A percentile compares a stretch with the other conserved stretches of the same genome.
Evolutionary conservation across 35 echinoderm and acorn worm species (phyloP).

Genomic region (Lytechinus pictus): DNA sequence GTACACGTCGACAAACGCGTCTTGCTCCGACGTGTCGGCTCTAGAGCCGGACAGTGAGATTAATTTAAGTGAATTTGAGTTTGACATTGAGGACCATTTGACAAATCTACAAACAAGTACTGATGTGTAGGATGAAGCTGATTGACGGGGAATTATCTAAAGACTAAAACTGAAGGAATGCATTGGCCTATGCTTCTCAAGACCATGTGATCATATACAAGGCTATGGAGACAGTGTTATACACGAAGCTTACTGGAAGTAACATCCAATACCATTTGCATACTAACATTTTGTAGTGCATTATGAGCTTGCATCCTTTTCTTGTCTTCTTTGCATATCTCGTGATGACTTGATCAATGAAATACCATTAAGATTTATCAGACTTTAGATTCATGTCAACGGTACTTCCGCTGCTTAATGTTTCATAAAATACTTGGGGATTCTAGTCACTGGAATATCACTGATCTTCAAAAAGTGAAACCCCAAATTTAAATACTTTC

Average conservation of each 20-base stretch:
- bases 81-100: slow-evolving; percentile 66
- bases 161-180: not conserved
- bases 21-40: slow-evolving; percentile 92
- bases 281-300: not conserved
- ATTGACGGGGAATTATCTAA: not conserved
- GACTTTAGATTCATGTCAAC: not conserved
- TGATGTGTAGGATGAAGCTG: not conserved
- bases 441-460: not conserved
- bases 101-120: slow-evolving; percentile 50
- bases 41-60: slow-evolving; percentile 91
- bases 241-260: not conserved
- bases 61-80: slow-evolving; percentile 75
- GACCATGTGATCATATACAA: not conserved
- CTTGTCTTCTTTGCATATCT: not conserved
- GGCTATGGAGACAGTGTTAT: not conserved
- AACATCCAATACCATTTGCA: not conserved
- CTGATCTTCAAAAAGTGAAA: not conserved
- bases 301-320: not conserved
- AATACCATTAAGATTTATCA: not conserved
- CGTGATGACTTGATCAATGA: not conserved
- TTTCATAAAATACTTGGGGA: not conserved
- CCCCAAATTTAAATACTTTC: not conserved
- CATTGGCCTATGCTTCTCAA: not conserved
- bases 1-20: slow-evolving; percentile 91
- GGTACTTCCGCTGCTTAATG: not conserved